These are phyloP conservation scores for Fragum fragum DNA, from an alignment of 2,888 invertebrate species.

Conservation along the genomic window DNA sequence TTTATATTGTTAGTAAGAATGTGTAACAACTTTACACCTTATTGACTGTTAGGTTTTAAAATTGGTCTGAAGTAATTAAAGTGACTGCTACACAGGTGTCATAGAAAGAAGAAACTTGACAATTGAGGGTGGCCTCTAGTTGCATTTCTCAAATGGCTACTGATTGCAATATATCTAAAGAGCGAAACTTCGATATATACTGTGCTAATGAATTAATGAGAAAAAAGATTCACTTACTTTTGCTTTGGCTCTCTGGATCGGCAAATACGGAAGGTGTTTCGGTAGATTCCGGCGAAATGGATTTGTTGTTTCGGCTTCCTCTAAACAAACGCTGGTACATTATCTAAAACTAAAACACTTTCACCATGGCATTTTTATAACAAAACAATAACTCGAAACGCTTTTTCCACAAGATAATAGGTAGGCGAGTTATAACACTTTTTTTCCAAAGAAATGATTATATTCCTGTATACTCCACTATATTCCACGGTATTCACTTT, in stretches of 20 bases:
- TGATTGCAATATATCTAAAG: too few species aligned
- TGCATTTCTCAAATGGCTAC: too few species aligned
- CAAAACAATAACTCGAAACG: not conserved
- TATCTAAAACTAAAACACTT: slow-evolving; percentile 24
- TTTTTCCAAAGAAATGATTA: not conserved
- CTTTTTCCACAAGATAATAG: not conserved
- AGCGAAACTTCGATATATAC: too few species aligned
- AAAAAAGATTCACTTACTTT: slow-evolving; percentile 18
- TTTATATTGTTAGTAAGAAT: too few species aligned
- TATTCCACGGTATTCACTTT: not conserved
- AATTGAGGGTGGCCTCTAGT: too few species aligned
- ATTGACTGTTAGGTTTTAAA: too few species aligned
- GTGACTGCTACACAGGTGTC: too few species aligned
- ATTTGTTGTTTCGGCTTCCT: slow-evolving; percentile 25
- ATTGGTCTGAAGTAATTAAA: too few species aligned
- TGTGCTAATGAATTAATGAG: too few species aligned
- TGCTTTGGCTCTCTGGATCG: slow-evolving; percentile 13
- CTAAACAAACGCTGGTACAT: slow-evolving; percentile 24
- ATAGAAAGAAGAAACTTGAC: too few species aligned
- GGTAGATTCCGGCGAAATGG: slow-evolving; percentile 21
- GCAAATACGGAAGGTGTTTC: slow-evolving; percentile 16
- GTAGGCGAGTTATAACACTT: not conserved
- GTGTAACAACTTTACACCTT: too few species aligned
- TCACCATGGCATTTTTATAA: not conserved
- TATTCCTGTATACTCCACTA: slow-evolving; percentile 1